Base-by-base conservation (phyloP, 2,113 vertebrate genomes). In the Carassius auratus region DNA sequence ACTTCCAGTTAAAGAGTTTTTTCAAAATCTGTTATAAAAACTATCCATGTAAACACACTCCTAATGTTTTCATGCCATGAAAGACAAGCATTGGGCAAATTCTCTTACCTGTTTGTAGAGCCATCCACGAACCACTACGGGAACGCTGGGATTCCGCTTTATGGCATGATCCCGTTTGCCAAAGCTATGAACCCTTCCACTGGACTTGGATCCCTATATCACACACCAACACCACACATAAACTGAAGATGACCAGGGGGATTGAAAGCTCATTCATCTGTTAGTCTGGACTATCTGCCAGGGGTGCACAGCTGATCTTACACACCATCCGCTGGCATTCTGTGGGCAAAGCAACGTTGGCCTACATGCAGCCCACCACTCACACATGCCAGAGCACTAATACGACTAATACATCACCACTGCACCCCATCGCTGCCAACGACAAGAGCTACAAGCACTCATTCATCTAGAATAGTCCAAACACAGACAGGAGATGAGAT, bases 81-180 rank as follows among this genome's bases (percentile, higher is more conserved):
- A 38, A 38, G 33, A 69, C 5, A 59, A 42, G 3, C 21, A n/a
- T 2, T 10, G 59, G n/a, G 15, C 23, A 13, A 23, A 68, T 36
- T 13, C 21, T 78, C 83, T 86, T 42, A 98, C 98, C 96, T 99
- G 98, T 85, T 99, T 99, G 93, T 97, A 96, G 26, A 99, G 94
- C 98, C 98, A 99, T 89, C 98, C 98, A 92, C 97, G 94, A 10
- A 98, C 96, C 90, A 98, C 95, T 83, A 97, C 98, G 0, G 97
- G 96, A 62, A 97, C 93, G 15, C 96, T 97, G 26, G 94, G 97
- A 90, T 99, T 98, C 91, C 98, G 96, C 90, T 95, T 96, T 88
- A 98, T 97, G 12, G 98, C 92, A 83, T 97, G 97, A 0, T 98
- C 96, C 87, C 98, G 95, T 92, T 99, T 99, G 8, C 98, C 98